Evolutionary conservation across 2,888 invertebrate genomes (phyloP), one percentile per base, ranked within the genome.

Genomic region (Mythimna lalbum): DNA sequence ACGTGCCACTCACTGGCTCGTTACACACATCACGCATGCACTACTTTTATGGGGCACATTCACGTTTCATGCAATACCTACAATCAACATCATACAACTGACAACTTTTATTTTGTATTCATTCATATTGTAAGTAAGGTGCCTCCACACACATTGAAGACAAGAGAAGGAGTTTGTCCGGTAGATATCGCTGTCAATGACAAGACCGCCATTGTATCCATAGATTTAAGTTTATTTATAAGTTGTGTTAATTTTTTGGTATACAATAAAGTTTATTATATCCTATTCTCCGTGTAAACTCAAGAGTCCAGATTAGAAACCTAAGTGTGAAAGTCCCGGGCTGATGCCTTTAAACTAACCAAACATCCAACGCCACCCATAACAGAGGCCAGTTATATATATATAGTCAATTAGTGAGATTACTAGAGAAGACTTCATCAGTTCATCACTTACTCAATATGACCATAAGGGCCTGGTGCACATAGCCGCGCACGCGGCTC

Each of bases 391-490:
- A 61, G 39, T 17, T 14, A 3, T 7, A 31, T 19, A 31, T 19
- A 27, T 47, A 17, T 5, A 23, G 47, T 23, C 5, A 17, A 14
- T 14, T n/a, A 60, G 17, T 50, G 1, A 33, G 33, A 17, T 36
- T 53, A 4, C 10, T 19, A 49, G 33, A 12, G 17, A 9, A 9
- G 4, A 33, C 17, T 39, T 19, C 10, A 14, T 43, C 19, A 33
- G 12, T 31, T 19, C 10, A 14, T 36, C n/a, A 80, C 78, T 78
- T 66, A 78, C 78, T 78, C 39, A 78, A 50, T 19, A 70, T 33
- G 14, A 78, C 77, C 64, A 78, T 70, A 19, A 78, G 53, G 57
- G 63, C 23, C 70, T 78, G 78, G 52, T 27, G 57, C 52, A 60
- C 1, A 4, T 21, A 56, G 21, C 63, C 60, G 56, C 60, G 78